Percentiles rank a stretch among this genome's conserved stretches.
Evolutionary conservation across 2,113 vertebrate species (phyloP).

Genomic region (Gavialis gangeticus): DNA sequence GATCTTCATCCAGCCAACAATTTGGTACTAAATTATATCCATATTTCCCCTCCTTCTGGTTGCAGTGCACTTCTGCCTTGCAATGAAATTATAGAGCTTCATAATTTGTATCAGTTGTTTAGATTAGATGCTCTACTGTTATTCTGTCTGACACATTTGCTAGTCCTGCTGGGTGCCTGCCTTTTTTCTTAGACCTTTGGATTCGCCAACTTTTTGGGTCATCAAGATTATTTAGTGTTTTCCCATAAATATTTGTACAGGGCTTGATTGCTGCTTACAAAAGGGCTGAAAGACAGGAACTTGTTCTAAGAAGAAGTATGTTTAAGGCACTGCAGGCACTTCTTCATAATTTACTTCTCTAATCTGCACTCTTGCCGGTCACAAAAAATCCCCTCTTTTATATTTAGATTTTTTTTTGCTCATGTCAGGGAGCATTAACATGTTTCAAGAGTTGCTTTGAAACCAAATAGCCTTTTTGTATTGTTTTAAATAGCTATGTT

Average conservation of each 20-base stretch:
- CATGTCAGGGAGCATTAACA: slow-evolving; percentile 20
- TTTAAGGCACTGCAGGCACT: slow-evolving; percentile 59
- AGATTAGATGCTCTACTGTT: slow-evolving; percentile 24
- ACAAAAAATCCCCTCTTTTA: background rate
- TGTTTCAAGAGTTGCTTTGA: background rate
- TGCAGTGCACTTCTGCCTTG: background rate
- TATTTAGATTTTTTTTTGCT: slow-evolving; percentile 21
- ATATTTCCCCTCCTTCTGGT: background rate
- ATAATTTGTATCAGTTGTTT: background rate
- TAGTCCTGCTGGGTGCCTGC: slow-evolving; percentile 30
- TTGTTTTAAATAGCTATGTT: slow-evolving; percentile 13
- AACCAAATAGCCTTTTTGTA: background rate
- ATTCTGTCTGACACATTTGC: background rate
- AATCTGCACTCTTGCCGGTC: background rate
- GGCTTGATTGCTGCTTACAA: slow-evolving; percentile 51
- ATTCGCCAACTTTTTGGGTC: slow-evolving; percentile 48
- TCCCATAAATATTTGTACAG: slow-evolving; percentile 64
- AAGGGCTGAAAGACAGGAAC: slow-evolving; percentile 47
- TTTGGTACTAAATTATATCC: background rate
- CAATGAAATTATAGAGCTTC: slow-evolving; percentile 27
- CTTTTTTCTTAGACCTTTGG: slow-evolving; percentile 42
- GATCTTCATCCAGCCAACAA: background rate
- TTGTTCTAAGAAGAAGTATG: slow-evolving; percentile 56
- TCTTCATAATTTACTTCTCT: slow-evolving; percentile 18
- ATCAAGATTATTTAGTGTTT: slow-evolving; percentile 66